Evolutionary conservation across 2,888 invertebrate species (phyloP).

Genomic region (Osmoderma eremita): DNA sequence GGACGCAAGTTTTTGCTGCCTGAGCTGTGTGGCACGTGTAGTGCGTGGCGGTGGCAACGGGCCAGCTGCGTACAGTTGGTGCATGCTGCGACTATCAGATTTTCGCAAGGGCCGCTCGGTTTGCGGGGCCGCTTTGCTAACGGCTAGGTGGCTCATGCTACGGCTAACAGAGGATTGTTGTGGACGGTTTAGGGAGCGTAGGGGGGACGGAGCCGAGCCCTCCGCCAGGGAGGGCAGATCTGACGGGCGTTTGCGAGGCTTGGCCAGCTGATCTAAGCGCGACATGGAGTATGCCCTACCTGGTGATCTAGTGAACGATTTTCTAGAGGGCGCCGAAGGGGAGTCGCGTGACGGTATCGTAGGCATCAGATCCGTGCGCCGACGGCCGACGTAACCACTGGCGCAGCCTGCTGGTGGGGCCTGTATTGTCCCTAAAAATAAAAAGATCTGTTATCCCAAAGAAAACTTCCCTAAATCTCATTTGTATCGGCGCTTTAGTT

Average conservation of each 20-base stretch:
- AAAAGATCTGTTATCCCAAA: too few relatives aligned
- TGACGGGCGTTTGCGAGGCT: slow-evolving; percentile 70
- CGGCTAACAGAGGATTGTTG: slow-evolving; percentile 66
- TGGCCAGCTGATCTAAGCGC: slow-evolving; percentile 86
- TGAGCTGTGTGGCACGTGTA: slow-evolving; percentile 62
- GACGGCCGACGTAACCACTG: slow-evolving; percentile 77
- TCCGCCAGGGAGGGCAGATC: slow-evolving; percentile 61
- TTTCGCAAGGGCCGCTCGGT: slow-evolving; percentile 61
- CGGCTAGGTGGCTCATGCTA: slow-evolving; percentile 77
- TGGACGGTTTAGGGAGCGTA: slow-evolving; percentile 57
- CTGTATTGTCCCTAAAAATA: slow-evolving; percentile 51
- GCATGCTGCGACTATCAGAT: slow-evolving; percentile 63
- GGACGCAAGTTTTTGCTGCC: slow-evolving; percentile 61
- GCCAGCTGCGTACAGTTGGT: slow-evolving; percentile 59
- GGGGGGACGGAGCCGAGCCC: slow-evolving; percentile 51
- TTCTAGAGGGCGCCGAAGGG: slow-evolving; percentile 65
- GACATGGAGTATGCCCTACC: slow-evolving; percentile 95
- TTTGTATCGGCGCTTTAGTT: slow-evolving; percentile 11
- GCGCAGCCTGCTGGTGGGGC: slow-evolving; percentile 73
- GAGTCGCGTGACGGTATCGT: slow-evolving; percentile 81
- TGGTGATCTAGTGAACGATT: slow-evolving; percentile 66
- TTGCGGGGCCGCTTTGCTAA: slow-evolving; percentile 63
- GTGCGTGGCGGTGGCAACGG: slow-evolving; percentile 60
- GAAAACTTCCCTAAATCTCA: too few relatives aligned
- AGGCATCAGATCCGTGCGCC: slow-evolving; percentile 91